A percentile compares a stretch with the other conserved stretches of the same genome.
These are phyloP conservation scores for Notospermus geniculatus DNA, from an alignment of 1,140 invertebrate genomes.

Conservation along the genomic window DNA sequence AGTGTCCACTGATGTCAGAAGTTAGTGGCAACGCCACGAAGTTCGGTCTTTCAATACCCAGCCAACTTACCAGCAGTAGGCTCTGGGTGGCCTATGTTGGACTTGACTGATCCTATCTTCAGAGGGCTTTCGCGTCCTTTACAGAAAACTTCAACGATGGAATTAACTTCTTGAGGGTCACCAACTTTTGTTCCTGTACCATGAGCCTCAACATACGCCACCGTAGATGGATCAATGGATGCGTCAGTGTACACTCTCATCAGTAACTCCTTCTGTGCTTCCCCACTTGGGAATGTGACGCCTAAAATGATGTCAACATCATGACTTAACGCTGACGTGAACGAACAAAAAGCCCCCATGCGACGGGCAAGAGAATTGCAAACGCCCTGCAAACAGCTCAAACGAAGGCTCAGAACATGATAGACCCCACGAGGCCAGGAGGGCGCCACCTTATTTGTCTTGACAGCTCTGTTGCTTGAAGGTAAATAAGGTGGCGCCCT, in stretches of 20 bases:
- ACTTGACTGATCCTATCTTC: conserved; percentile 92
- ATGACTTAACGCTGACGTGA: no score
- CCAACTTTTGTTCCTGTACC: conserved; percentile 90
- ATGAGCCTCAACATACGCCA: conserved; percentile 91
- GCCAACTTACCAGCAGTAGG: conserved; percentile 77
- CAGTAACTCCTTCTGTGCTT: conserved; percentile 83
- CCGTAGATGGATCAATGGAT: conserved; percentile 74
- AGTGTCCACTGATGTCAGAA: no score
- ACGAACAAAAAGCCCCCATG: no score
- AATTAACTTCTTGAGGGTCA: conserved; percentile 94
- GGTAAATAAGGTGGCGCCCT: no score
- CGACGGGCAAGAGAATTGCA: no score
- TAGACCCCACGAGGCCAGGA: no score
- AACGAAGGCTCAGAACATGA: no score
- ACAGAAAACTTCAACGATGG: conserved; percentile 89
- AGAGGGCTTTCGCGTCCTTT: conserved; percentile 69
- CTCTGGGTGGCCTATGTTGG: conserved; percentile 97
- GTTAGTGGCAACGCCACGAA: no score
- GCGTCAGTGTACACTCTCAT: conserved; percentile 80
- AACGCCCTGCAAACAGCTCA: no score
- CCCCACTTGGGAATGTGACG: conserved; percentile 87
- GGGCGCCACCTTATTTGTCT: no score
- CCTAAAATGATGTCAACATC: conserved; percentile 30
- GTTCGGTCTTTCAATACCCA: neutral
- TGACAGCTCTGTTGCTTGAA: no score